Evolutionary conservation across 2,113 vertebrate genomes (phyloP).

Genomic region (Clarias batrachus): DNA sequence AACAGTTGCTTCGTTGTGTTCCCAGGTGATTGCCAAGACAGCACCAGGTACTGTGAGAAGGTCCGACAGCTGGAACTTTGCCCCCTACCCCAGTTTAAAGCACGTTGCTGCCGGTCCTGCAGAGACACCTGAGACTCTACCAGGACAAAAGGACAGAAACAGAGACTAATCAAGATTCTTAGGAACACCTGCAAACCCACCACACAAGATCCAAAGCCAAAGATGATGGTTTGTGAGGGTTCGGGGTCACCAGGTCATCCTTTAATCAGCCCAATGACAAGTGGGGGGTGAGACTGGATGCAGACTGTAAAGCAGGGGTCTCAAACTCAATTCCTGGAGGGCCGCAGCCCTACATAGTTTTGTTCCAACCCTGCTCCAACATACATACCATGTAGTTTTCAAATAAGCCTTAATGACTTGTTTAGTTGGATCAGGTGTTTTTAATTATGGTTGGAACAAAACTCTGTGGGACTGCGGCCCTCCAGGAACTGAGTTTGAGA

Average conservation of each 20-base stretch:
- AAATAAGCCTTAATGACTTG: too few species aligned
- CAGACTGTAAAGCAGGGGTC: conserved; percentile 19
- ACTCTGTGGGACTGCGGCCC: too few species aligned
- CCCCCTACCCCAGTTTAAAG: conserved; percentile 86
- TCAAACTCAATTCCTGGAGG: too few species aligned
- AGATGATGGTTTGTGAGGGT: conserved; percentile 18
- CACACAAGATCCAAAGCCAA: conserved; percentile 1
- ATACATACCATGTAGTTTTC: too few species aligned
- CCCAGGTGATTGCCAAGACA: conserved; percentile 88
- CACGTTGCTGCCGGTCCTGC: conserved; percentile 91
- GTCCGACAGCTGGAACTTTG: conserved; percentile 92
- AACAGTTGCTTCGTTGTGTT: conserved; percentile 32
- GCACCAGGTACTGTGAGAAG: conserved; percentile 94
- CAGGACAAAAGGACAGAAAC: background rate
- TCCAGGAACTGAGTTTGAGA: too few species aligned
- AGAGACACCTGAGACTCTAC: conserved; percentile 77
- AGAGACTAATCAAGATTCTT: conserved; percentile 34
- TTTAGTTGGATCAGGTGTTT: too few species aligned
- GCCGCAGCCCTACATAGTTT: too few species aligned
- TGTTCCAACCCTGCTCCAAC: too few species aligned
- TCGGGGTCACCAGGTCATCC: conserved; percentile 6
- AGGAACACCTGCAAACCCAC: background rate
- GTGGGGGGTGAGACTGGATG: background rate
- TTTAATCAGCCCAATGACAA: conserved; percentile 8
- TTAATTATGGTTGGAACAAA: too few species aligned